phyloP scores from a whole-genome alignment of 2,797 vertebrate genomes.

The Amblyopsis hoosieri region DNA sequence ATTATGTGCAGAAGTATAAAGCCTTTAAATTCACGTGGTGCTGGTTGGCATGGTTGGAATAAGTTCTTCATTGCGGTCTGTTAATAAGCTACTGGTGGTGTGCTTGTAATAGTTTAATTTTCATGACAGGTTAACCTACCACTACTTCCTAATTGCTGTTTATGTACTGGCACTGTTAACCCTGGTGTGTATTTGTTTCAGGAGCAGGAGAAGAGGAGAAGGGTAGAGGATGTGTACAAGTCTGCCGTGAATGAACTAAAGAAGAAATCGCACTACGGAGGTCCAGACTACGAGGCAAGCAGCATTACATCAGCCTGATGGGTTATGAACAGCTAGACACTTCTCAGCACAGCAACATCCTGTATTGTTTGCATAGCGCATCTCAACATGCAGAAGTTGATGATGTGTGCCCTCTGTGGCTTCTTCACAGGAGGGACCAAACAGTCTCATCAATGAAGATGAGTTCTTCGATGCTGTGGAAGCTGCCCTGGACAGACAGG shows the following conservation, averaged over 20 bases:
- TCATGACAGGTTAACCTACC: not conserved
- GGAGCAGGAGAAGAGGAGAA: conserved; percentile 90
- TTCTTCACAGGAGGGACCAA: conserved; percentile 84
- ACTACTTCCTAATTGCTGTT: no score
- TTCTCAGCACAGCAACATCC: not conserved
- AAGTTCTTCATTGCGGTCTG: no score
- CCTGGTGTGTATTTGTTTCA: conserved; percentile 48
- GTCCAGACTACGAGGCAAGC: conserved; percentile 94
- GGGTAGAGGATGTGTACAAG: conserved; percentile 91
- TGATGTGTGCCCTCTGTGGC: conserved; percentile 4
- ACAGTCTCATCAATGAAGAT: conserved; percentile 91
- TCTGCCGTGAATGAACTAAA: conserved; percentile 90
- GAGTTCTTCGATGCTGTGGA: conserved; percentile 93
- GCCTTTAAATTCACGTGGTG: no score
- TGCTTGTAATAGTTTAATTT: conserved; percentile 3
- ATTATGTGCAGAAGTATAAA: no score
- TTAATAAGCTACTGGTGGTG: not conserved
- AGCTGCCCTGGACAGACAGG: conserved; percentile 88
- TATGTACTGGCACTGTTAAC: not conserved
- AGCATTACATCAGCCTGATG: not conserved
- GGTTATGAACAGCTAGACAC: not conserved
- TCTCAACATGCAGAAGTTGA: conserved; percentile 7
- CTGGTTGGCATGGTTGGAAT: no score
- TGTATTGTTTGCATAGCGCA: not conserved
- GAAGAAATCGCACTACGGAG: conserved; percentile 96